Evolutionary conservation across 2,888 invertebrate genomes (phyloP), one percentile per base, ranked within the genome.

Genomic region (Drosophila falleni): DNA sequence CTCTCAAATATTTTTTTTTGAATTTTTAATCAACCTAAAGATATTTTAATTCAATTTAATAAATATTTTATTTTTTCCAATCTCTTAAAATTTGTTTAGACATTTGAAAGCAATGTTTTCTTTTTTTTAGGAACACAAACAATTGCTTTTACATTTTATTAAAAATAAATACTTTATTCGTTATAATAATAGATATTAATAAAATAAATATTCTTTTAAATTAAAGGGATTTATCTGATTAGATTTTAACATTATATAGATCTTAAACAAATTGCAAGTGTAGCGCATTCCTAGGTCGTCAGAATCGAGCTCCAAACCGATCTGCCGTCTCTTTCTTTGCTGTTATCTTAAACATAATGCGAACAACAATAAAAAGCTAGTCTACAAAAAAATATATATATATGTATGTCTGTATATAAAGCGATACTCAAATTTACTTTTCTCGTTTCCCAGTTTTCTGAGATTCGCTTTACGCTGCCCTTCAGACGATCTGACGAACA

Each of bases 341-440:
- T 44, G 76, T 61, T 79, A 75, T 77, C 71, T 75, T 63, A 67
- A 58, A 79, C 39, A 47, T 75, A 79, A 71, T 56, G 60, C 50
- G 59, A 59, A 74, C 35, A 53, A 59, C 51, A 76, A 64, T 13
- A 79, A 70, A 46, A 62, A 42, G 49, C 59, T 60, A 50, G 44
- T 16, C 41, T 9, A 33, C n/a, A 49, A 60, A 51, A 61, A 56
- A 35, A 59, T 2, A 42, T 6, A 29, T 4, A 23, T 44, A 2
- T 19, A 53, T 29, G 29, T 33, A 31, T 31, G 6, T 9, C 1
- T 31, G 31, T 9, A 9, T 46, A 55, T 41, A 66, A 68, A 44
- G 60, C 39, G 56, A 74, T 16, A 50, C 74, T 53, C 29, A 46
- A 74, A 69, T 64, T 69, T 41, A 39, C 5, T 69, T 64, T 55